Conservation (phyloP, 2,113 vertebrate genomes). For the Aspiorhynchus laticeps region DNA sequence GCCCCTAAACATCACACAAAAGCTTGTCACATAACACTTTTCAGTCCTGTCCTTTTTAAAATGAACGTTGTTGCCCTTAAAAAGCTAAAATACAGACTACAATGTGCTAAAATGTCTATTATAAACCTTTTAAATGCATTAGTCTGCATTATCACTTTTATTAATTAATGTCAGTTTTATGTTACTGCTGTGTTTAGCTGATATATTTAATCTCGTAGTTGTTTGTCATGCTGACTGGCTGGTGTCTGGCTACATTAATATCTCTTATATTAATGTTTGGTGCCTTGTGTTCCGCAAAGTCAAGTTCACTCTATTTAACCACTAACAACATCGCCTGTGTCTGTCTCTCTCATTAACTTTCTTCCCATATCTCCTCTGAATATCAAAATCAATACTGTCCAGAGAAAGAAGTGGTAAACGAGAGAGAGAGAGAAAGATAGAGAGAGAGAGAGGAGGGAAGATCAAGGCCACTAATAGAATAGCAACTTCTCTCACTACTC, state of each 20-base stretch:
- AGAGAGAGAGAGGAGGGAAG: background rate
- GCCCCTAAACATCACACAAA: background rate
- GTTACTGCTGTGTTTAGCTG: conserved; percentile 5
- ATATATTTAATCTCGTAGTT: background rate
- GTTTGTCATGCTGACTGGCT: conserved; percentile 26
- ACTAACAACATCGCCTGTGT: background rate
- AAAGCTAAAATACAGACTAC: background rate
- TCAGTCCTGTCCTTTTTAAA: background rate
- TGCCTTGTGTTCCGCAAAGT: conserved; percentile 6
- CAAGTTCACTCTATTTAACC: conserved; percentile 37
- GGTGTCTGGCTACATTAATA: background rate
- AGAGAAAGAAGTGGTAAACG: background rate
- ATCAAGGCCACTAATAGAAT: conserved; percentile 31
- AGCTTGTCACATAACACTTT: background rate
- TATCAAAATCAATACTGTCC: conserved; percentile 21
- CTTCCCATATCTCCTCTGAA: conserved; percentile 8
- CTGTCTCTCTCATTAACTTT: background rate
- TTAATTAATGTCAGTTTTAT: background rate
- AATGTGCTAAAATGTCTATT: background rate
- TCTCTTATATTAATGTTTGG: conserved; percentile 10
- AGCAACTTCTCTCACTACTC: background rate
- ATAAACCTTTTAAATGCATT: conserved; percentile 1
- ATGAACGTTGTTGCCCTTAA: background rate
- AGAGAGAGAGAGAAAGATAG: background rate
- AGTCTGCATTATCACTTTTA: background rate